Conservation (phyloP, 2,113 vertebrate genomes). For the Urocolius indicus region DNA sequence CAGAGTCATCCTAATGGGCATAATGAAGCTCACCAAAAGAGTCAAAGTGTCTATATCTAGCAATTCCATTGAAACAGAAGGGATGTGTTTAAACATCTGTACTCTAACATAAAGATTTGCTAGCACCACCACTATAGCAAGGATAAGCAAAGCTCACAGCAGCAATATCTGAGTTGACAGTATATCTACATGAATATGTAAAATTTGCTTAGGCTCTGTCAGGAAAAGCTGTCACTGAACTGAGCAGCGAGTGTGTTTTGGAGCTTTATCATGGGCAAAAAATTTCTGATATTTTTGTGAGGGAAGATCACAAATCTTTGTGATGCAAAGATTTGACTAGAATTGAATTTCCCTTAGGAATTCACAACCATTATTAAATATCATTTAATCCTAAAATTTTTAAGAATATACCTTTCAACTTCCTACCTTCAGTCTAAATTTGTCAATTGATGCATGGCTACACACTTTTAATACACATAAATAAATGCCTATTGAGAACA, state of each 20-base stretch:
- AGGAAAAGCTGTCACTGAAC: neutral
- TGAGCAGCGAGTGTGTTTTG: neutral
- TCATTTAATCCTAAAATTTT: neutral
- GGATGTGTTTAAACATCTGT: neutral
- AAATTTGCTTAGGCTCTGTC: neutral
- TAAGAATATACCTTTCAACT: neutral
- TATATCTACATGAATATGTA: neutral
- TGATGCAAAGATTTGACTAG: neutral
- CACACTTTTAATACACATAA: neutral
- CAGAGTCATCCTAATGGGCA: neutral
- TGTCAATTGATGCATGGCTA: neutral
- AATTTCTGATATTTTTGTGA: neutral
- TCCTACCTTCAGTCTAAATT: neutral
- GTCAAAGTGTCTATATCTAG: fast-evolving
- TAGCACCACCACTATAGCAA: neutral
- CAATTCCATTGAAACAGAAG: neutral
- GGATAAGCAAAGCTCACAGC: neutral
- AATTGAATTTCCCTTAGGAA: neutral
- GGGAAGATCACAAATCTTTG: too few species aligned
- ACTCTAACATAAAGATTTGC: neutral
- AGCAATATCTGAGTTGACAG: neutral
- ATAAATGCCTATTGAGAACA: neutral
- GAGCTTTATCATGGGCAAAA: neutral
- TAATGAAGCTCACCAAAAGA: neutral
- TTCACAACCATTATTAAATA: neutral